These are phyloP conservation scores for Chauna torquata DNA, from an alignment of 2,113 vertebrate species.

Conservation along the genomic window DNA sequence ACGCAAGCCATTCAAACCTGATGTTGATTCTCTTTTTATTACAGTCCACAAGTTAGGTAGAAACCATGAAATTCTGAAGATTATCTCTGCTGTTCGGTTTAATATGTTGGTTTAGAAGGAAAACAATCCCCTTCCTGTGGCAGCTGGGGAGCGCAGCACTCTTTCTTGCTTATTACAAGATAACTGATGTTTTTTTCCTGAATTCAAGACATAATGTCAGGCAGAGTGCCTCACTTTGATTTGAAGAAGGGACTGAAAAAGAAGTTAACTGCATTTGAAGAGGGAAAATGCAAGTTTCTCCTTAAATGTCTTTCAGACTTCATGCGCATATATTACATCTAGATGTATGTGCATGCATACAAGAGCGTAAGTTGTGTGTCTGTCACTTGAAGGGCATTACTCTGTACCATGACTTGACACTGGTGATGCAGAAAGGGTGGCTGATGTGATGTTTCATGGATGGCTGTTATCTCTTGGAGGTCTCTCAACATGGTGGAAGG, in stretches of 20 bases:
- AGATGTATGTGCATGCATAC: background rate
- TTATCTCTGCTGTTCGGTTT: background rate
- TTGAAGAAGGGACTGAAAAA: background rate
- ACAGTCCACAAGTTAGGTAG: background rate
- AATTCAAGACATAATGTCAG: background rate
- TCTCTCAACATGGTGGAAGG: background rate
- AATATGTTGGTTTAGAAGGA: background rate
- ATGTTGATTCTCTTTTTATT: background rate
- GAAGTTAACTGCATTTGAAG: background rate
- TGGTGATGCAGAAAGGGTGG: background rate
- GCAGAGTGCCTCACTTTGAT: background rate
- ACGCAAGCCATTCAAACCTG: background rate
- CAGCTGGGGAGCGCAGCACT: rapidly evolving
- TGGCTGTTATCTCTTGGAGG: background rate
- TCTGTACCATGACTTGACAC: background rate
- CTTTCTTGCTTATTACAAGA: background rate
- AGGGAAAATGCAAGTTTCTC: background rate
- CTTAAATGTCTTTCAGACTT: background rate
- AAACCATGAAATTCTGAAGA: background rate
- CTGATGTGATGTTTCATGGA: background rate
- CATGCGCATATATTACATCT: background rate
- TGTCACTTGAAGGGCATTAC: background rate
- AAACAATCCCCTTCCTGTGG: background rate
- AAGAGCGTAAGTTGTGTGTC: background rate
- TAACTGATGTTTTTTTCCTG: background rate